Evolutionary conservation across 2,888 invertebrate genomes (phyloP), one percentile per base, ranked within the genome.

Genomic region (Brenthis ino): DNA sequence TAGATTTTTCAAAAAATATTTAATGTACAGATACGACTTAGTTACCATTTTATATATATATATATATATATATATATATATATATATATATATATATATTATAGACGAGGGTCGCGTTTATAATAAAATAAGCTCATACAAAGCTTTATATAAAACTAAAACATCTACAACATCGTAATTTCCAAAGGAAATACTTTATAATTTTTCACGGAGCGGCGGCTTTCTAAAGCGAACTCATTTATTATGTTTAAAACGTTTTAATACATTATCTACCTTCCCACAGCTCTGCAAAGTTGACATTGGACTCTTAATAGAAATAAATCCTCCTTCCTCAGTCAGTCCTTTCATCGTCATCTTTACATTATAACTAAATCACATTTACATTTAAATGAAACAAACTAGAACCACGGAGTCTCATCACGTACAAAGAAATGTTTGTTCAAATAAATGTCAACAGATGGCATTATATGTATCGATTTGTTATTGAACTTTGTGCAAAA

Each of bases 201-300:
- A 53, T 50, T 20, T 53, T 50, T 50, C 51, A 53, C n/a, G 16
- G 61, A 12, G 20, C 51, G 0, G 20, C 37, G 53, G 16, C 53
- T 24, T 24, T 50, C 16, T 20, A 12, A 37, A 37, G 51, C 53
- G 51, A 53, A 53, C 37, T 53, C 51, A 61, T 61, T 61, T 61
- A 61, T 61, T 37, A 50, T 61, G 33, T 61, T 61, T 61, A 61
- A 61, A 61, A 61, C 61, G 51, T 61, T 61, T 51, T 53, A 60
- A 60, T 60, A 60, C 58, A 60, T 60, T 60, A 60, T 60, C 58
- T 60, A 33, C 50, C 20, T 53, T 50, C 61, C 50, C 61, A 51
- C 61, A 61, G 61, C 33, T 61, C 33, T 50, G 33, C 61, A 37
- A 51, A 51, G 61, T 61, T 61, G 61, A 61, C 61, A 61, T 61